Base-by-base conservation (phyloP, 2,888 invertebrate genomes). In the Trilocha varians region DNA sequence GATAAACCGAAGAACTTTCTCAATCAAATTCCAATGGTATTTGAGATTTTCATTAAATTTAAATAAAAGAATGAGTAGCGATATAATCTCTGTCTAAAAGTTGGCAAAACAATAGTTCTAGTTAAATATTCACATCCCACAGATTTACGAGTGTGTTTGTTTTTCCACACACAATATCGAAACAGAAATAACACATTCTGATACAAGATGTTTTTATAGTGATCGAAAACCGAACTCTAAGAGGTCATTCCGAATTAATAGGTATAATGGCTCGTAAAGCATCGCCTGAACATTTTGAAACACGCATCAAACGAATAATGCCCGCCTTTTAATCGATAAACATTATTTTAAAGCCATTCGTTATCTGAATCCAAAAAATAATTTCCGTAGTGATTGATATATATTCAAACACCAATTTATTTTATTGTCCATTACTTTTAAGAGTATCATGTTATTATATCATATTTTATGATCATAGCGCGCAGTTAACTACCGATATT, bases 281-380 rank as follows among this genome's bases (percentile, higher is more conserved):
- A 25, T 25, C 11, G 6, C 11, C 2, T 25, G 4, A 9, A 25
- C 25, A 6, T 25, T 25, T 25, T 25, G 25, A 25, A 25, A 11
- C 25, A 25, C 25, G n/a, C n/a, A n/a, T n/a, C n/a, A n/a, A n/a
- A n/a, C n/a, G n/a, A 25, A 9, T 25, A 25, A 25, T 25, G 11
- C 11, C 25, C 25, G 6, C 25, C 11, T 25, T 25, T 25, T 25
- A 25, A 25, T 25, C 6, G 25, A 11, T 25, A 25, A 25, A 11
- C 25, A 2, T 25, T 2, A 25, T 48, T 59, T 65, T 58, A 50
- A 47, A 46, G 13, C 44, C 53, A 49, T 54, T 43, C 51, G 46
- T 47, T 25, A 25, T 25, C 25, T 25, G 25, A 3, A 2, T 6
- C 25, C 8, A 25, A 25, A 9, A 2, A 25, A 25, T 9, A 9